These are phyloP conservation scores for Hypselothyrea guttata DNA, from an alignment of 2,888 invertebrate species.

Conservation along the genomic window DNA sequence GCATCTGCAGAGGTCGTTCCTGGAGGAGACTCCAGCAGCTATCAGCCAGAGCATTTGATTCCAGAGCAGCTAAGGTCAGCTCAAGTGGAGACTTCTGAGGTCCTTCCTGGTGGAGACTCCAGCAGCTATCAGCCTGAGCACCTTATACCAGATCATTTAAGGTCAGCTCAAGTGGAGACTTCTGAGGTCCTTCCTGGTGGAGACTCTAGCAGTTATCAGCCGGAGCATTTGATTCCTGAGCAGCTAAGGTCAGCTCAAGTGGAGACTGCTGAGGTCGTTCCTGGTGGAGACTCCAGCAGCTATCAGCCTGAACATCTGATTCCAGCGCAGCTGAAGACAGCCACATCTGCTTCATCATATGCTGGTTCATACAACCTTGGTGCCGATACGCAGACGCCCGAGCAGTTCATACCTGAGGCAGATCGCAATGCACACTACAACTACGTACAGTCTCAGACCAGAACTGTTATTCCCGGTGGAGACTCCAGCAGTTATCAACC, in stretches of 20 bases:
- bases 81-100: neutral
- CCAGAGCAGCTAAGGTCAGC: conserved; percentile 20
- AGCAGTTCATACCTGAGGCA: conserved; percentile 23
- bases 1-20: conserved; percentile 10
- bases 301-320: conserved; percentile 36
- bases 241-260: conserved; percentile 1
- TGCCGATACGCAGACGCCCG: conserved; percentile 25
- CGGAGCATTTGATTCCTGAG: conserved; percentile 17
- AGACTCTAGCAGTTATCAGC: conserved; percentile 37
- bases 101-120: conserved; percentile 15
- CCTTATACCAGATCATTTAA: conserved; percentile 24
- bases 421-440: conserved; percentile 17
- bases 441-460: conserved; percentile 16
- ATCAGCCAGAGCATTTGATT: conserved; percentile 31
- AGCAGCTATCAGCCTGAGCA: conserved; percentile 34
- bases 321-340: neutral
- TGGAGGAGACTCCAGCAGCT: conserved; percentile 21
- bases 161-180: neutral
- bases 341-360: neutral
- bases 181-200: conserved; percentile 7
- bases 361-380: conserved; percentile 14
- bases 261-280: neutral
- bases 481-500: conserved; percentile 35
- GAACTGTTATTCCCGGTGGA: conserved; percentile 4
- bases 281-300: conserved; percentile 33